Evolutionary conservation across 2,797 vertebrate species (phyloP).

Genomic region (Acridotheres tristis): DNA sequence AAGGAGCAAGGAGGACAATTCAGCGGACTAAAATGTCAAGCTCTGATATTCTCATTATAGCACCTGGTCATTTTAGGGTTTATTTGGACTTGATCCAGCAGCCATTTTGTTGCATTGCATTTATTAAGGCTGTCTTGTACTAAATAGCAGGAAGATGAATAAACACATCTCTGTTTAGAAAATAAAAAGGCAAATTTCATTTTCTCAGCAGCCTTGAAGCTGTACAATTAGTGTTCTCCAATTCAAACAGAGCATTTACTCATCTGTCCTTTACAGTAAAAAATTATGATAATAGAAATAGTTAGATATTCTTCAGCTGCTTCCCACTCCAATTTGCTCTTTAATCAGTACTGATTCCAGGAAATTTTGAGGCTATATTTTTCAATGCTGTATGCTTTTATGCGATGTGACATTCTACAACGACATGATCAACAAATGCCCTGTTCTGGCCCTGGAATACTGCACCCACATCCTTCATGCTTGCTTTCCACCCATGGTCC

Average conservation of each 20-base stretch:
- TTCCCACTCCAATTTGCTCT: slow-evolving; percentile 13
- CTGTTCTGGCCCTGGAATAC: not conserved
- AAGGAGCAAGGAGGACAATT: not conserved
- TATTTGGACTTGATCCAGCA: not conserved
- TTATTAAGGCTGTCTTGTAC: not conserved
- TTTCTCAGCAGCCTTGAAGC: slow-evolving; percentile 22
- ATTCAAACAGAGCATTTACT: slow-evolving; percentile 10
- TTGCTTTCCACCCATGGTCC: not conserved
- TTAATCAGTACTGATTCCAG: slow-evolving; percentile 43
- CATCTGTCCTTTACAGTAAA: slow-evolving; percentile 9
- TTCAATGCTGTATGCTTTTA: not conserved
- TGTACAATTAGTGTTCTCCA: not conserved
- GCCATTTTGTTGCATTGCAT: not conserved
- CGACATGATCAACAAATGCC: not conserved
- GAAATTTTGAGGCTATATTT: not conserved
- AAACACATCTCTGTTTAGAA: not conserved
- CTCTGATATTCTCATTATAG: not conserved
- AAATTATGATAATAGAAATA: slow-evolving; percentile 6
- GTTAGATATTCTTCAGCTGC: slow-evolving; percentile 17
- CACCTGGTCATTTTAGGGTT: not conserved
- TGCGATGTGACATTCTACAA: not conserved
- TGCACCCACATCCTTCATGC: not conserved
- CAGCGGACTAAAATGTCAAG: not conserved
- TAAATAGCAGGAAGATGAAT: not conserved
- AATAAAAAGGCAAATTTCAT: not conserved